phyloP scores from a whole-genome alignment of 2,888 invertebrate species.

The Himalopsyche tibetana region DNA sequence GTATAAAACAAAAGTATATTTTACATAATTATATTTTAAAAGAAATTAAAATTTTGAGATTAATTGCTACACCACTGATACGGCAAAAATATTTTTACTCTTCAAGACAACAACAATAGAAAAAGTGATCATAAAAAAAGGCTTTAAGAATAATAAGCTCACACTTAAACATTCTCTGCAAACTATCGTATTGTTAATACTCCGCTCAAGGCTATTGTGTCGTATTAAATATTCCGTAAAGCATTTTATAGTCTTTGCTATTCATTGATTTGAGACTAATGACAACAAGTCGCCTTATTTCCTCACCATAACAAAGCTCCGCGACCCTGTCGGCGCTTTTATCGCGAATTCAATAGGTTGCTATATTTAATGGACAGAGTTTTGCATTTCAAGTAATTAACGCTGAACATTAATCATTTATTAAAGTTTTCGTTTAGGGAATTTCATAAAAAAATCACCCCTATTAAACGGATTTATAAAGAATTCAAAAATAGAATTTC shows the following conservation, averaged over 20 bases:
- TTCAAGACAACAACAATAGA: too few relatives aligned
- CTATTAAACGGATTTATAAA: slow-evolving; percentile 22
- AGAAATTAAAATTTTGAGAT: too few relatives aligned
- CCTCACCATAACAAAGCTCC: slow-evolving; percentile 40
- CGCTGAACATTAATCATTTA: slow-evolving; percentile 31
- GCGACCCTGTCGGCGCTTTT: not conserved
- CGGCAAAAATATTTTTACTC: too few relatives aligned
- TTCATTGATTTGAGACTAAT: slow-evolving; percentile 48
- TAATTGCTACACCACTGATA: too few relatives aligned
- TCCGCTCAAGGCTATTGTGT: not conserved
- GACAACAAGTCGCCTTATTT: slow-evolving; percentile 38
- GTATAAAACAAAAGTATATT: too few relatives aligned
- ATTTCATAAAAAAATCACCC: slow-evolving; percentile 12
- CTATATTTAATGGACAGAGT: slow-evolving; percentile 31
- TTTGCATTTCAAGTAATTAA: slow-evolving; percentile 31
- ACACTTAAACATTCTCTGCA: not conserved
- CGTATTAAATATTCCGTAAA: slow-evolving; percentile 28
- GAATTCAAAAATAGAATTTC: slow-evolving; percentile 1
- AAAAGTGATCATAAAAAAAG: too few relatives aligned
- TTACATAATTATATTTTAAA: too few relatives aligned
- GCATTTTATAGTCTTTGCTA: slow-evolving; percentile 28
- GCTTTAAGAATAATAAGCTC: too few relatives aligned
- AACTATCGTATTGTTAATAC: not conserved
- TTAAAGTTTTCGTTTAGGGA: slow-evolving; percentile 1
- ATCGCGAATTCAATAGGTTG: slow-evolving; percentile 39